phyloP scores from a whole-genome alignment of 2,797 vertebrate species.

The Hyperoplus immaculatus region DNA sequence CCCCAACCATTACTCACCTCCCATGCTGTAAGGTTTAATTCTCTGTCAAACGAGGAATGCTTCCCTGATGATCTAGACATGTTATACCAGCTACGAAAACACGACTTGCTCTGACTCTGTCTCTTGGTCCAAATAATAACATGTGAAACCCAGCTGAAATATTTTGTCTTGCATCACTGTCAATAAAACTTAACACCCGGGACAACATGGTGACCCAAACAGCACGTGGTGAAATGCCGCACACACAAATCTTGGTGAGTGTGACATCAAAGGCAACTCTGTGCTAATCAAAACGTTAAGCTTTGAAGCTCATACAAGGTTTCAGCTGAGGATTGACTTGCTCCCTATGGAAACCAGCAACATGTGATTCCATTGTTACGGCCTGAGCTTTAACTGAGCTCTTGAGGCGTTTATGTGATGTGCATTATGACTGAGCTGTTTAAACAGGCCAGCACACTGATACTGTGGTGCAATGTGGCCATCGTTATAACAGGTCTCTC shows the following conservation, averaged over 20 bases:
- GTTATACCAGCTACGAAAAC: conserved; percentile 1
- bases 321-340: conserved; percentile 19
- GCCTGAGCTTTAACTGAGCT: conserved; percentile 21
- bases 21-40: neutral
- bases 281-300: conserved; percentile 36
- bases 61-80: conserved; percentile 15
- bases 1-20: neutral
- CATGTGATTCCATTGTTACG: conserved; percentile 21
- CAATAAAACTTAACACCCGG: conserved; percentile 58
- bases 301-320: conserved; percentile 20
- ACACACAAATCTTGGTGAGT: conserved; percentile 38
- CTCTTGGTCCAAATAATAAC: neutral
- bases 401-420: conserved; percentile 1
- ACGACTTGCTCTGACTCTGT: neutral
- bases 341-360: conserved; percentile 16
- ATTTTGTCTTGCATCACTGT: conserved; percentile 39
- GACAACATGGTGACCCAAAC: conserved; percentile 52
- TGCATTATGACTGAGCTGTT: neutral
- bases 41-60: neutral
- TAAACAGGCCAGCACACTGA: no score
- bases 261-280: conserved; percentile 43
- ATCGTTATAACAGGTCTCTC: no score
- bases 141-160: conserved; percentile 13
- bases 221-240: conserved; percentile 22
- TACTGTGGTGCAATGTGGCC: no score